These are phyloP conservation scores for Agrotis ipsilon DNA, from an alignment of 2,888 invertebrate genomes.

Conservation along the genomic window DNA sequence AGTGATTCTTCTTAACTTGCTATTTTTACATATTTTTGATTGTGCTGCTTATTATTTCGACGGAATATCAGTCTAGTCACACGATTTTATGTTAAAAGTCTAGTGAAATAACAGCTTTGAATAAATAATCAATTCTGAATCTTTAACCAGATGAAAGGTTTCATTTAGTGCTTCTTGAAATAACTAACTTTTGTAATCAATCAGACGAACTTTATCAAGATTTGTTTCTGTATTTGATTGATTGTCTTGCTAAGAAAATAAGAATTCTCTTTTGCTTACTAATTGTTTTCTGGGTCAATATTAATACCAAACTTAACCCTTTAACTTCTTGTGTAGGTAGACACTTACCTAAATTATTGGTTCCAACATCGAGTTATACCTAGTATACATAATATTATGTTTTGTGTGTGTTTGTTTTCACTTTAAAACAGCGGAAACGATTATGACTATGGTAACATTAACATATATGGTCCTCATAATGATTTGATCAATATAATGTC, in stretches of 20 bases:
- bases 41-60: not conserved
- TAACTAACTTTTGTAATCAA: slow-evolving; percentile 34
- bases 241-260: slow-evolving; percentile 15
- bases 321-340: not conserved
- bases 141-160: not conserved
- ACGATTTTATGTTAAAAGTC: not conserved
- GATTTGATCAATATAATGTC: no score
- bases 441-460: no score
- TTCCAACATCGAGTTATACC: not conserved
- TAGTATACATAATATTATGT: no score
- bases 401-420: no score
- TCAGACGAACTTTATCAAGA: slow-evolving; percentile 26
- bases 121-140: slow-evolving; percentile 4
- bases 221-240: slow-evolving; percentile 37
- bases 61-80: not conserved
- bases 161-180: slow-evolving; percentile 1
- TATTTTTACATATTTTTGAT: no score
- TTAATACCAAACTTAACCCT: not conserved
- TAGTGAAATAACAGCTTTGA: not conserved
- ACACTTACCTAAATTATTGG: not conserved
- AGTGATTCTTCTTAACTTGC: no score
- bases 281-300: slow-evolving; percentile 10
- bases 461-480: no score
- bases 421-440: no score
- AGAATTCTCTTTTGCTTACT: not conserved